These are phyloP conservation scores for Mellilla xanthometata DNA, from an alignment of 2,888 invertebrate genomes.

Conservation along the genomic window DNA sequence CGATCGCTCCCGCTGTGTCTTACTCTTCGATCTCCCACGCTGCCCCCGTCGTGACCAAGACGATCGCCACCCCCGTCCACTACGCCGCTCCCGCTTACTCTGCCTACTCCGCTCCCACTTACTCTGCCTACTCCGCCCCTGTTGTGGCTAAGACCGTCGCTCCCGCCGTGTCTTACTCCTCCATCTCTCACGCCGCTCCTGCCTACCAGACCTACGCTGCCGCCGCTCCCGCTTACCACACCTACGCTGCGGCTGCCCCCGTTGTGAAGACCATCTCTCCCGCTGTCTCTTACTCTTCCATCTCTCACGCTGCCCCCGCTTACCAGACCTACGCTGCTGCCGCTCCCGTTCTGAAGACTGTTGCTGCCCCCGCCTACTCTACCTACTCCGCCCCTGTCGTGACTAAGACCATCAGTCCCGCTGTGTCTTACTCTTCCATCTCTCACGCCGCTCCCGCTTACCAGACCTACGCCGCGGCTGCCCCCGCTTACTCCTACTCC, in stretches of 20 bases:
- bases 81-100: constrained; percentile 47
- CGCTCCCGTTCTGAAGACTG: constrained; percentile 36
- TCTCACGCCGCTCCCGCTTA: constrained; percentile 50
- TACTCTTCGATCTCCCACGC: constrained; percentile 54
- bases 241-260: constrained; percentile 49
- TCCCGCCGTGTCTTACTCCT: constrained; percentile 54
- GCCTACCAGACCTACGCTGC: constrained; percentile 41
- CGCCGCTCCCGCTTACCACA: constrained; percentile 49
- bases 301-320: constrained; percentile 52
- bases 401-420: constrained; percentile 51
- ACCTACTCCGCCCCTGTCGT: constrained; percentile 60
- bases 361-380: constrained; percentile 43
- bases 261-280: constrained; percentile 52
- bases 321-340: constrained; percentile 44
- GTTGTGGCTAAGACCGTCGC: constrained; percentile 50
- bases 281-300: constrained; percentile 52
- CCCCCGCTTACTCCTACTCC: constrained; percentile 42
- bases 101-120: constrained; percentile 42
- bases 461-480: constrained; percentile 57
- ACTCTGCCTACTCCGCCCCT: constrained; percentile 59
- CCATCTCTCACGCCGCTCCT: constrained; percentile 54
- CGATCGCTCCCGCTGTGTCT: constrained; percentile 46
- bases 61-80: constrained; percentile 38
- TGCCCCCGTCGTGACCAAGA: constrained; percentile 54
- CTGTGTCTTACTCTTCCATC: constrained; percentile 55